phyloP scores from a whole-genome alignment of 2,888 invertebrate species.

The Epinotia bilunana region DNA sequence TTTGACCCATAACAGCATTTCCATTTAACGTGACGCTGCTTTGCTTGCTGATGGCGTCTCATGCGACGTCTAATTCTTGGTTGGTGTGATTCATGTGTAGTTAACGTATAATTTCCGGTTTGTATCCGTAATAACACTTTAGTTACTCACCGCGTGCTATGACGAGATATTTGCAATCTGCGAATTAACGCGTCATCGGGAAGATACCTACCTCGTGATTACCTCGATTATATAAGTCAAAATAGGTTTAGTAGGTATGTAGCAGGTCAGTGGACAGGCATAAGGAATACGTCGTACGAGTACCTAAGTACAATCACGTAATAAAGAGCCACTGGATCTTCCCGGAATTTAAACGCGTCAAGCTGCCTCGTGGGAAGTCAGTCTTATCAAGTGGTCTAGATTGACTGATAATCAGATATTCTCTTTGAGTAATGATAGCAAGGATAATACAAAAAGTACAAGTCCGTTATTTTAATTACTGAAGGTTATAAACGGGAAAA shows the following conservation, averaged over 20 bases:
- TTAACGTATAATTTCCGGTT: conserved; percentile 63
- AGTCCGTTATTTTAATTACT: too few relatives aligned
- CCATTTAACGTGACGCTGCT: not conserved
- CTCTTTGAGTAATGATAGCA: too few relatives aligned
- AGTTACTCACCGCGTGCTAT: conserved; percentile 63
- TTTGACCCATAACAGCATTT: too few relatives aligned
- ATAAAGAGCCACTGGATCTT: too few relatives aligned
- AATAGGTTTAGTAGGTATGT: not conserved
- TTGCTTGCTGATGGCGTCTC: not conserved
- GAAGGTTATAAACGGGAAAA: too few relatives aligned
- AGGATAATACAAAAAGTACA: too few relatives aligned
- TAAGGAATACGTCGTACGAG: too few relatives aligned
- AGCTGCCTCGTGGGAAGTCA: too few relatives aligned
- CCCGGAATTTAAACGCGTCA: too few relatives aligned
- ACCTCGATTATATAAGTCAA: conserved; percentile 13
- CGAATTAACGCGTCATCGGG: conserved; percentile 18
- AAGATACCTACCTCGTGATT: conserved; percentile 3
- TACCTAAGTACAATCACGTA: too few relatives aligned
- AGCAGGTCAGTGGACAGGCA: not conserved
- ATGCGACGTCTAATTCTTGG: not conserved
- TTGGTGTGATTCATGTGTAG: conserved; percentile 45
- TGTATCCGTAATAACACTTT: conserved; percentile 58
- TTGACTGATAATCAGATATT: too few relatives aligned
- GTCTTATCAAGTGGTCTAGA: too few relatives aligned
- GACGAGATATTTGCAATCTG: conserved; percentile 29